These are phyloP conservation scores for Scylla paramamosain DNA, from an alignment of 1,140 invertebrate genomes.

Conservation along the genomic window DNA sequence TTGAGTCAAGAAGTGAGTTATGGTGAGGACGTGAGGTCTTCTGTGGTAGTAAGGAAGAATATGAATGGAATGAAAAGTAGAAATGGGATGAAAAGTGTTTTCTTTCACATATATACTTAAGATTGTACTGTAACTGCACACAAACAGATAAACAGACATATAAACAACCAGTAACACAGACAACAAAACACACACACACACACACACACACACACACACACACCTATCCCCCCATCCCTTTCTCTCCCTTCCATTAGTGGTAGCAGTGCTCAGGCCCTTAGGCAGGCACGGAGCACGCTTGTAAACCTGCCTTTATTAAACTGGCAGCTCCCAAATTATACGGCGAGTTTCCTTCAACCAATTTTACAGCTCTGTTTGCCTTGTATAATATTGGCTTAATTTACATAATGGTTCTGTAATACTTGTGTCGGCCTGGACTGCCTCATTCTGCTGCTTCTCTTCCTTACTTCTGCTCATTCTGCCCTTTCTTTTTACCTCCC, in stretches of 20 bases:
- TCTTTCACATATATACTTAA: too few relatives aligned
- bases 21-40: not conserved
- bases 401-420: conserved; percentile 6
- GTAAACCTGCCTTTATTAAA: not conserved
- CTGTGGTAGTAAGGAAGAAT: not conserved
- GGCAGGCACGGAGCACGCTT: not conserved
- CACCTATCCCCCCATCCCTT: too few relatives aligned
- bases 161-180: too few relatives aligned
- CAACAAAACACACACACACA: too few relatives aligned
- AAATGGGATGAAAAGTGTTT: not conserved
- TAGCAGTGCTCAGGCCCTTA: not conserved
- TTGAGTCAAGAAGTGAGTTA: not conserved
- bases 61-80: not conserved
- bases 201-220: too few relatives aligned
- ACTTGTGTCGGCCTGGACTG: not conserved
- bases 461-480: not conserved
- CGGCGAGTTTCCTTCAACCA: not conserved
- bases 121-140: too few relatives aligned
- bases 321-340: not conserved
- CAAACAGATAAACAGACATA: too few relatives aligned
- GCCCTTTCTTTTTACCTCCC: not conserved
- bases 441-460: not conserved
- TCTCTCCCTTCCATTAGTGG: not conserved
- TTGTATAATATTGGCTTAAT: not conserved
- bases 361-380: conserved; percentile 21